phyloP scores from a whole-genome alignment of 2,888 invertebrate species.

The Hypomecis punctinalis region DNA sequence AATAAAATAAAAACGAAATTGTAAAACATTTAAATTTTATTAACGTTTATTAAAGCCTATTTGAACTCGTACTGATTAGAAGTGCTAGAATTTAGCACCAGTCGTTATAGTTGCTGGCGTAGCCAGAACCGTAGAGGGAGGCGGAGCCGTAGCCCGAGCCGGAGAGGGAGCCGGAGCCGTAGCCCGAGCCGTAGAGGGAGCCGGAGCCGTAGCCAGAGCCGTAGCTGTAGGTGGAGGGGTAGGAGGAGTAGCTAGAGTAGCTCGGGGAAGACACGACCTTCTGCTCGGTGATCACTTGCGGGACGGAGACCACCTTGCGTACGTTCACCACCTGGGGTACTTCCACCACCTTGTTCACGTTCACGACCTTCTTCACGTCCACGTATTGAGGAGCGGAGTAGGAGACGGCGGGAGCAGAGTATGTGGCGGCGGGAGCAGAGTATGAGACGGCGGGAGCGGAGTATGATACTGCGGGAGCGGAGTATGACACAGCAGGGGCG shows the following conservation, averaged over 20 bases:
- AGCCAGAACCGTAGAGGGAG: conserved; percentile 31
- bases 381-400: conserved; percentile 43
- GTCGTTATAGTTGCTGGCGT: conserved; percentile 35
- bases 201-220: conserved; percentile 26
- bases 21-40: conserved; percentile 6
- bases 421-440: conserved; percentile 19
- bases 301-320: conserved; percentile 62
- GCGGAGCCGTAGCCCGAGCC: conserved; percentile 29
- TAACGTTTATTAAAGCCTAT: conserved; percentile 29
- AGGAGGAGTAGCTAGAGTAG: conserved; percentile 35
- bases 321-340: conserved; percentile 58
- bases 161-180: conserved; percentile 14
- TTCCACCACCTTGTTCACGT: conserved; percentile 55
- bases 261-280: conserved; percentile 53
- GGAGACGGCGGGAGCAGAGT: conserved; percentile 30
- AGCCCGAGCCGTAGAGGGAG: conserved; percentile 31
- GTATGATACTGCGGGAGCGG: conserved; percentile 13
- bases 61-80: conserved; percentile 32
- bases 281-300: conserved; percentile 62
- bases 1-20: neutral
- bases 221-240: conserved; percentile 6
- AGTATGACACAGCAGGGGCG: conserved; percentile 28
- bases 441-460: conserved; percentile 19
- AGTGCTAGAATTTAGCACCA: conserved; percentile 41
- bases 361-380: conserved; percentile 54